These are phyloP conservation scores for Scelioninae gen. 1 DNA, from an alignment of 2,888 invertebrate genomes.

Conservation along the genomic window DNA sequence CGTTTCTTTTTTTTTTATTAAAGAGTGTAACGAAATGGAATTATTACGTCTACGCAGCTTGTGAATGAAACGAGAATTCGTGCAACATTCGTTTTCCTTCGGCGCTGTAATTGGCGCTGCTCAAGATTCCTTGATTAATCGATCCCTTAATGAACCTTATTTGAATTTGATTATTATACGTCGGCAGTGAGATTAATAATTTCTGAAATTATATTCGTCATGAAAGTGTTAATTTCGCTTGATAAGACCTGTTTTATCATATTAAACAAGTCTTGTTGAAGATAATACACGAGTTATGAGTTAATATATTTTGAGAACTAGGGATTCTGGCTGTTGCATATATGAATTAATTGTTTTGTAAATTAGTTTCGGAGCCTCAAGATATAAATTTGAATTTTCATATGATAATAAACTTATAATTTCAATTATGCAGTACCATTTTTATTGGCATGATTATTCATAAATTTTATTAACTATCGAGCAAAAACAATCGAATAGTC, in stretches of 20 bases:
- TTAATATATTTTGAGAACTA: conserved; percentile 23
- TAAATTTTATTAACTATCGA: conserved; percentile 5
- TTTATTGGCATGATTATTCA: neutral
- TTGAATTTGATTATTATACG: conserved; percentile 34
- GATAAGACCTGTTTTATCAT: conserved; percentile 37
- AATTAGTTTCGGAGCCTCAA: neutral
- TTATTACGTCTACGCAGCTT: conserved; percentile 1
- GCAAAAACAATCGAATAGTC: neutral
- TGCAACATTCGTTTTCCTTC: conserved; percentile 10
- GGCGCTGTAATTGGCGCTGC: conserved; percentile 12
- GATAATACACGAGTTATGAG: conserved; percentile 22
- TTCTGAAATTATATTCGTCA: conserved; percentile 23
- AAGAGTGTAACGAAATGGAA: conserved; percentile 28
- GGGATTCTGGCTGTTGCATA: conserved; percentile 6
- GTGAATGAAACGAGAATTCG: conserved; percentile 33
- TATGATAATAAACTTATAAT: conserved; percentile 2
- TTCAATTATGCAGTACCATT: conserved; percentile 16
- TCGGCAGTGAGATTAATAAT: conserved; percentile 16
- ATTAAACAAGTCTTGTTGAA: conserved; percentile 6
- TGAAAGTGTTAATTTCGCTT: conserved; percentile 12
- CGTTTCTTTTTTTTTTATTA: conserved; percentile 10
- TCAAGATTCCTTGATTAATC: conserved; percentile 15
- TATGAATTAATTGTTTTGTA: conserved; percentile 7
- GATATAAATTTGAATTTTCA: conserved; percentile 3
- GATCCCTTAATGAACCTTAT: neutral